Base-by-base conservation (phyloP, 2,797 vertebrate genomes). In the Leptodactylus fallax region DNA sequence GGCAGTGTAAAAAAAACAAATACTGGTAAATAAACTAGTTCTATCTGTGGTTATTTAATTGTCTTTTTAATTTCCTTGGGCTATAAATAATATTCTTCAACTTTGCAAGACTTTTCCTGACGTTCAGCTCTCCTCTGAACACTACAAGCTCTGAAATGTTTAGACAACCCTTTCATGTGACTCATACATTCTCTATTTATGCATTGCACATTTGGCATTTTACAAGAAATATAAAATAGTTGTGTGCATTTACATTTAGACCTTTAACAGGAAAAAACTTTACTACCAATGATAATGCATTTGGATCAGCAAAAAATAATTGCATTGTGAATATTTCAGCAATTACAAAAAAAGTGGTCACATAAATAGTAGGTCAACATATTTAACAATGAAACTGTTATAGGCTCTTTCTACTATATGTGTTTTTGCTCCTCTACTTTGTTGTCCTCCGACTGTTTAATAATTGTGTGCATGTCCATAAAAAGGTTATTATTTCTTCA, bases 101-200 rank as follows among this genome's bases (percentile, higher is more conserved):
- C 61, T 17, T 7, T 49, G n/a, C 80, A 67, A 67, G 9, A 45
- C 8, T 61, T 67, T 51, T 25, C 11, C 7, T 81, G 80, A 81
- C 80, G 67, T 67, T 49, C 80, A 53, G 61, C 45, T 81, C 36
- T 81, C 45, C 60, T 67, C 61, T 81, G 80, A 81, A 81, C 61
- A 47, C 80, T 65, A 45, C 21, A 61, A 3, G 19, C 19, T 61
- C 60, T 61, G 60, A 80, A 80, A 80, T 80, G 55, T 80, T 80
- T 80, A 81, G 80, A 67, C 61, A 81, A 45, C 45, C 21, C 65
- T 65, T 81, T 81, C 80, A 65, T 53, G 58, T 81, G 80, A 65
- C 80, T 81, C 61, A 67, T 67, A 67, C 65, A 81, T 81, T 81
- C 80, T 81, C 60, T 81, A 81, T 67, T 81, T 67, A 81, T 81